These are phyloP conservation scores for Abramis brama DNA, from an alignment of 2,113 vertebrate genomes.

Conservation along the genomic window DNA sequence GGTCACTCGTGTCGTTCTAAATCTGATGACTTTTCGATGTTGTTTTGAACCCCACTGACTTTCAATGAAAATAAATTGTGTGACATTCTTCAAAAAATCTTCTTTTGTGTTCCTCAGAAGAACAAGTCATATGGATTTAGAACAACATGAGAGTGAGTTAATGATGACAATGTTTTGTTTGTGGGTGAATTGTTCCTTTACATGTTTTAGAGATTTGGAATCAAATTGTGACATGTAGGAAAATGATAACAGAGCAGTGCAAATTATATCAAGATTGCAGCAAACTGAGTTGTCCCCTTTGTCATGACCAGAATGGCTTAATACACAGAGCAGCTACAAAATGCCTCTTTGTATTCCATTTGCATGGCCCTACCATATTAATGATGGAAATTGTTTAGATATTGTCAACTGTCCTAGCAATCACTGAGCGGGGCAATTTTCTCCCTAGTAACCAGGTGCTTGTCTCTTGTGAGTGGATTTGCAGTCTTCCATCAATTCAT, in stretches of 20 bases:
- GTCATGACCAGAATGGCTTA: constrained; percentile 6
- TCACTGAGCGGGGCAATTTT: constrained; percentile 13
- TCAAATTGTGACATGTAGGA: neutral
- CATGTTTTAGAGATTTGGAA: neutral
- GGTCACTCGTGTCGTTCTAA: neutral
- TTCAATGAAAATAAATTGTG: neutral
- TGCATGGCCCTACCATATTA: neutral
- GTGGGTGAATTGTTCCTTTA: neutral
- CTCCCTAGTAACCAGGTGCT: constrained; percentile 15
- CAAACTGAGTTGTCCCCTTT: neutral
- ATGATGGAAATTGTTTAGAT: constrained; percentile 33
- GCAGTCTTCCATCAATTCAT: constrained; percentile 29
- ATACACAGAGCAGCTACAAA: neutral
- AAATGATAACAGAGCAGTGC: neutral
- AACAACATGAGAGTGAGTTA: neutral
- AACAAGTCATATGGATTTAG: neutral
- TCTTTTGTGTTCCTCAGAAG: neutral
- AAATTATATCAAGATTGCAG: neutral
- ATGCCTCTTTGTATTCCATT: constrained; percentile 15
- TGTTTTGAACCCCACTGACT: constrained; percentile 10
- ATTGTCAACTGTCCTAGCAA: constrained; percentile 37
- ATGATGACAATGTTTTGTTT: neutral
- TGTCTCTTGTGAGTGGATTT: constrained; percentile 24
- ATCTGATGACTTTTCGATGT: neutral
- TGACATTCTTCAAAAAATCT: neutral